Evolutionary conservation across 2,888 invertebrate species (phyloP).

Genomic region (Exephanes ischioxanthus): DNA sequence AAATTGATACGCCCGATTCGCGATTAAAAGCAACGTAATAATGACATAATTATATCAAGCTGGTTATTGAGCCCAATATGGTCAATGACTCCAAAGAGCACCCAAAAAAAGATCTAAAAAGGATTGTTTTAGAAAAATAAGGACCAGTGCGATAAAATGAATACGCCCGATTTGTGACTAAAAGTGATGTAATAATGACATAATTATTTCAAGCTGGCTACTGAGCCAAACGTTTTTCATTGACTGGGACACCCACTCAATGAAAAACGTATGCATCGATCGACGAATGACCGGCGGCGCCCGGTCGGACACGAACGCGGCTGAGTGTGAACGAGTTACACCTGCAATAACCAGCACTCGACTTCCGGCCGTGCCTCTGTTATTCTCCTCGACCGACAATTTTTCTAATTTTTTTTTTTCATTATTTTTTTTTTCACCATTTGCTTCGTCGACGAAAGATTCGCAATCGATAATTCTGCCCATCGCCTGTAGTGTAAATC

Average conservation of each 20-base stretch:
- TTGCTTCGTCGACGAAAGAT: conserved; percentile 20
- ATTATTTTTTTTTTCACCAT: neutral
- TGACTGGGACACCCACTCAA: neutral
- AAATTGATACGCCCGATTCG: neutral
- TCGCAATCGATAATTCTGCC: conserved; percentile 6
- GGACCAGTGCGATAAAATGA: neutral
- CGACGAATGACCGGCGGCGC: conserved; percentile 32
- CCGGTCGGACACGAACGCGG: conserved; percentile 7
- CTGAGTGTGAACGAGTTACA: conserved; percentile 54
- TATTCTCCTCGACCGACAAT: conserved; percentile 26
- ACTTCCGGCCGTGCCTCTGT: conserved; percentile 56
- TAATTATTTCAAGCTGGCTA: conserved; percentile 4
- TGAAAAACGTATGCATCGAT: conserved; percentile 29
- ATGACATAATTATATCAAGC: conserved; percentile 3
- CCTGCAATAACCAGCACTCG: conserved; percentile 49
- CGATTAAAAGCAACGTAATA: neutral
- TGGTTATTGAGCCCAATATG: neutral
- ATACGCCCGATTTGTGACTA: neutral
- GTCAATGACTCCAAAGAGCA: neutral
- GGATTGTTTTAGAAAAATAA: too few species aligned
- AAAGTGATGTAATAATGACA: neutral
- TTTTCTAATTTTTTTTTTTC: neutral
- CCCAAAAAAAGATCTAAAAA: too few species aligned
- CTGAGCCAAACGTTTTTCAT: neutral
- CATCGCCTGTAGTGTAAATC: conserved; percentile 32